These are phyloP conservation scores for Thamnophis sirtalis DNA, from an alignment of 2,113 vertebrate genomes.

Conservation along the genomic window DNA sequence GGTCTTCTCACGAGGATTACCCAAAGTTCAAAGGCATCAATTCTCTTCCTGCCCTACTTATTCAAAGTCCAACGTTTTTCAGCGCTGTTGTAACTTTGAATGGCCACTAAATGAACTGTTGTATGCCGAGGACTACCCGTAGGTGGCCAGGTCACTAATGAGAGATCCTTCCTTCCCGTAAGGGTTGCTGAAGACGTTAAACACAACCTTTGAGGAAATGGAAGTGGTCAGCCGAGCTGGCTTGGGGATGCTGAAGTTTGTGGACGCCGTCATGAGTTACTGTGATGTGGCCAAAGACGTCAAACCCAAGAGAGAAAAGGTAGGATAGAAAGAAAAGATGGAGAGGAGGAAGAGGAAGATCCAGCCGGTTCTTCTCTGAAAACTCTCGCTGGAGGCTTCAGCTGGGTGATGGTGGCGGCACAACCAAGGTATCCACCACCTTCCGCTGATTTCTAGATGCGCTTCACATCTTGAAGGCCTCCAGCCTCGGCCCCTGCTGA, in stretches of 20 bases:
- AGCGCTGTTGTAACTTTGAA: no score
- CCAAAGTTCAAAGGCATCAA: neutral
- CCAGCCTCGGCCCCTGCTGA: neutral
- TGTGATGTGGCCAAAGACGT: slow-evolving; percentile 87
- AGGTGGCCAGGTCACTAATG: neutral
- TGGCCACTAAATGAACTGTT: no score
- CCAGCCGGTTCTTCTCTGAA: neutral
- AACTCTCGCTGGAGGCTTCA: neutral
- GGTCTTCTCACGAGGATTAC: neutral
- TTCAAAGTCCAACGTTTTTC: neutral
- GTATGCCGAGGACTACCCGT: no score
- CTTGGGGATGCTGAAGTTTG: slow-evolving; percentile 93
- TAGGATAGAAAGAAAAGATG: slow-evolving; percentile 34
- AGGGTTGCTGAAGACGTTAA: slow-evolving; percentile 85
- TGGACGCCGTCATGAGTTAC: slow-evolving; percentile 91
- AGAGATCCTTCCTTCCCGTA: neutral
- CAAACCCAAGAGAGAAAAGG: slow-evolving; percentile 94
- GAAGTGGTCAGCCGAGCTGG: slow-evolving; percentile 91
- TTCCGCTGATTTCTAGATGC: neutral
- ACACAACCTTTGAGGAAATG: slow-evolving; percentile 86
- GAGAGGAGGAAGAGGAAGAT: neutral
- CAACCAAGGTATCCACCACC: no score
- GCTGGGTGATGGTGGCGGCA: neutral
- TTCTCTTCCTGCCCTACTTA: neutral
- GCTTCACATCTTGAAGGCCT: no score